Evolutionary conservation across 2,888 invertebrate genomes (phyloP).

Genomic region (Drosophila borealis): DNA sequence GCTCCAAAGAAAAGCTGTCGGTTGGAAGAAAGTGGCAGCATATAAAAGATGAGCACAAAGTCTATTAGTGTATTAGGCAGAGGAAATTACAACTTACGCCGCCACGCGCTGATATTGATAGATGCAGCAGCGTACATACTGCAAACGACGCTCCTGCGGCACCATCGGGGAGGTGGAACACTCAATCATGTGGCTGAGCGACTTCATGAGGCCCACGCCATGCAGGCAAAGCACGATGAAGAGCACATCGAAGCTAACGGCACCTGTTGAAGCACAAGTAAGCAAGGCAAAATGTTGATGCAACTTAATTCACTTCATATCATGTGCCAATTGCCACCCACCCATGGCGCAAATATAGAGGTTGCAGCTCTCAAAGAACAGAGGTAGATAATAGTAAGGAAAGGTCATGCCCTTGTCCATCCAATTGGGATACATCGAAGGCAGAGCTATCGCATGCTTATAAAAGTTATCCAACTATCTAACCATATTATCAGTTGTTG

Average conservation of each 20-base stretch:
- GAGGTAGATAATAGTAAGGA: conserved; percentile 74
- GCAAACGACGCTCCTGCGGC: conserved; percentile 66
- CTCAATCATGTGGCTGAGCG: conserved; percentile 64
- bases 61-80: neutral
- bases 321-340: conserved; percentile 38
- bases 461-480: neutral
- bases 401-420: conserved; percentile 68
- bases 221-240: conserved; percentile 78
- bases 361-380: conserved; percentile 56
- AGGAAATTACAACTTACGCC: conserved; percentile 46
- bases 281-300: conserved; percentile 10
- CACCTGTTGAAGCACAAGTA: conserved; percentile 50
- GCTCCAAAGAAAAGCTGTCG: conserved; percentile 65
- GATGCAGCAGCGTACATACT: conserved; percentile 77
- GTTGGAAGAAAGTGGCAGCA: neutral
- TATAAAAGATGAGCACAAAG: neutral
- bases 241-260: conserved; percentile 77
- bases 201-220: conserved; percentile 67
- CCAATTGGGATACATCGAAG: conserved; percentile 75
- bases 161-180: conserved; percentile 70
- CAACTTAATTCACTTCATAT: neutral
- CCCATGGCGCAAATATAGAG: conserved; percentile 66
- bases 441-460: conserved; percentile 58
- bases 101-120: conserved; percentile 71
- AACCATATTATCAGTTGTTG: neutral